Conservation (phyloP, 2,113 vertebrate genomes). For the Orientallactaga bullata region DNA sequence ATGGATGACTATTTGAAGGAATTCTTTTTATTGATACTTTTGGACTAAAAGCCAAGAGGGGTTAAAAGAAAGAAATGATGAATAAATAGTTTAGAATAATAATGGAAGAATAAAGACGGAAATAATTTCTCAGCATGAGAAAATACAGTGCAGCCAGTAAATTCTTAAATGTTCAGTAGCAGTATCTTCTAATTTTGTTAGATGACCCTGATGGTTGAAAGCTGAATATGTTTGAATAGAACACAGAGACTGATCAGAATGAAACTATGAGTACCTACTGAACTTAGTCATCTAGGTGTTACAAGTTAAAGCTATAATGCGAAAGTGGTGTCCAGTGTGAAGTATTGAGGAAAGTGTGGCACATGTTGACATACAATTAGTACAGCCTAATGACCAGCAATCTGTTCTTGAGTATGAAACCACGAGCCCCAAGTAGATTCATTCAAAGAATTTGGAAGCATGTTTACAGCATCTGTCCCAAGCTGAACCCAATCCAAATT, state of each 20-base stretch:
- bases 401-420: background rate
- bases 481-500: background rate
- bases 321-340: background rate
- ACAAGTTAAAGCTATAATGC: background rate
- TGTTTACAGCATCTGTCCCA: background rate
- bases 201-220: background rate
- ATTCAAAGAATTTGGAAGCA: background rate
- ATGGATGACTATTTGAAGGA: background rate
- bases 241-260: background rate
- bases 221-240: background rate
- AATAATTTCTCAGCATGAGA: background rate
- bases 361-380: rapidly evolving
- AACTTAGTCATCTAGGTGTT: background rate
- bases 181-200: background rate
- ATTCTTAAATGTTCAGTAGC: background rate
- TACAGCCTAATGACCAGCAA: background rate
- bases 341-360: background rate
- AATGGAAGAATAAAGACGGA: background rate
- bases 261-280: background rate
- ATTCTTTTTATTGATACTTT: constrained; percentile 37
- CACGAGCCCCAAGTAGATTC: background rate
- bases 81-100: background rate
- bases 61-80: background rate
- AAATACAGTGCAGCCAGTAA: background rate
- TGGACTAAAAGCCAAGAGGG: background rate